These are phyloP conservation scores for Pandemis corylana DNA, from an alignment of 2,888 invertebrate genomes.

Conservation along the genomic window DNA sequence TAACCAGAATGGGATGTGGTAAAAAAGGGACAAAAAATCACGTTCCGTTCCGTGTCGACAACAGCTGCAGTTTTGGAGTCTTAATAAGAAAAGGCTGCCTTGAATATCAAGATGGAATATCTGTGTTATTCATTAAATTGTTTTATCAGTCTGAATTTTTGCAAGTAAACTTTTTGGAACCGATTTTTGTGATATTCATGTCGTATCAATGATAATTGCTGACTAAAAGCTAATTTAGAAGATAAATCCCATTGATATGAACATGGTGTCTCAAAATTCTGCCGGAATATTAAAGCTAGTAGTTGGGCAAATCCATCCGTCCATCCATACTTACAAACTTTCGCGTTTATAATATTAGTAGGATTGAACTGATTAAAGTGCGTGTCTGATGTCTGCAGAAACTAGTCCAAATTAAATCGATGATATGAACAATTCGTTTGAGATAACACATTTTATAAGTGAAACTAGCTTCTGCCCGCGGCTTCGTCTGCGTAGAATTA, in stretches of 20 bases:
- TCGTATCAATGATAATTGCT: background rate
- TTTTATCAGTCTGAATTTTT: background rate
- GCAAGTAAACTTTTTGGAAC: background rate
- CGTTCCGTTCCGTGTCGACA: constrained; percentile 32
- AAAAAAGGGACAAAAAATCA: constrained; percentile 51
- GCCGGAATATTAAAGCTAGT: too few species aligned
- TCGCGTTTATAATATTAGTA: too few species aligned
- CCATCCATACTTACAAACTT: too few species aligned
- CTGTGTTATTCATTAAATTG: background rate
- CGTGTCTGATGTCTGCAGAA: constrained; percentile 28
- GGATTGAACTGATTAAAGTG: background rate
- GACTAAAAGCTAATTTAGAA: background rate
- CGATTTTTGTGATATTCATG: background rate
- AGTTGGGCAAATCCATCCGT: too few species aligned
- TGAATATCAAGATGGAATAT: constrained; percentile 20
- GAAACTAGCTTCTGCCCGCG: too few species aligned
- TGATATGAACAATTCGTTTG: constrained; percentile 9
- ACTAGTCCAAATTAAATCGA: constrained; percentile 5
- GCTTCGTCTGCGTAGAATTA: too few species aligned
- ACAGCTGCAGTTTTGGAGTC: constrained; percentile 55
- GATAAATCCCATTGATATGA: too few species aligned
- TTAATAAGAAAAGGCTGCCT: constrained; percentile 20
- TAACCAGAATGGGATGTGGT: constrained; percentile 46
- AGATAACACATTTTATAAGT: constrained; percentile 28
- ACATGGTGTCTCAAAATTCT: too few species aligned